Base-by-base conservation (phyloP, 1,140 invertebrate species). In the Drosophila murphyi region DNA sequence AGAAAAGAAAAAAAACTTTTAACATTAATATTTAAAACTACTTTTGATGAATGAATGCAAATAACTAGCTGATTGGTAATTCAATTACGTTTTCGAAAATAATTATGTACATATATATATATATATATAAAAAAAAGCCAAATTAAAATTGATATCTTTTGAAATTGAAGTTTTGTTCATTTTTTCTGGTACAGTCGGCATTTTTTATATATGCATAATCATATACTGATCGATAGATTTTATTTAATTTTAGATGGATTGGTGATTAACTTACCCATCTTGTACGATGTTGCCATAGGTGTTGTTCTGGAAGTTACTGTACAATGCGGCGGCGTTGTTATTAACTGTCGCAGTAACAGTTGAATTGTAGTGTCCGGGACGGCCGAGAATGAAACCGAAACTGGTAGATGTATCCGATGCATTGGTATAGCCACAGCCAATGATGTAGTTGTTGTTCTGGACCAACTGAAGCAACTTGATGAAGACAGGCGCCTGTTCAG, bases 381-480 rank as follows among this genome's bases (percentile, higher is more conserved):
- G 59, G 34, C 55, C 72, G 43, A 89, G 41, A 56, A 89, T 72
- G 43, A 90, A 89, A 0, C 81, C 85, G 20, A 43, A 74, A 29
- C 77, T 67, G 41, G 65, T 59, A 3, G 7, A 12, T 0, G 0
- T 1, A 4, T 87, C 32, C 0, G 0, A 1, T 7, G 61, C n/a
- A 43, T 73, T 28, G n/a, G 67, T 78, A 20, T 78, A 90, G 20
- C 61, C 68, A 54, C 85, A 89, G 8, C 85, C 85, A 3, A 71
- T 0, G 8, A 89, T 2, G 10, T 68, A 85, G 3, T 52, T 78
- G 31, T 4, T 7, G 51, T 69, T 64, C 20, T 20, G 1, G 8
- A 52, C n/a, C 4, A 48, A 2, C 5, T 54, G 2, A 43, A 88
- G 64, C 8, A 88, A 37, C 62, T 88, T 88, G 4, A 78, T 59